These are phyloP conservation scores for Clistopyga incitator DNA, from an alignment of 2,888 invertebrate species.

Conservation along the genomic window DNA sequence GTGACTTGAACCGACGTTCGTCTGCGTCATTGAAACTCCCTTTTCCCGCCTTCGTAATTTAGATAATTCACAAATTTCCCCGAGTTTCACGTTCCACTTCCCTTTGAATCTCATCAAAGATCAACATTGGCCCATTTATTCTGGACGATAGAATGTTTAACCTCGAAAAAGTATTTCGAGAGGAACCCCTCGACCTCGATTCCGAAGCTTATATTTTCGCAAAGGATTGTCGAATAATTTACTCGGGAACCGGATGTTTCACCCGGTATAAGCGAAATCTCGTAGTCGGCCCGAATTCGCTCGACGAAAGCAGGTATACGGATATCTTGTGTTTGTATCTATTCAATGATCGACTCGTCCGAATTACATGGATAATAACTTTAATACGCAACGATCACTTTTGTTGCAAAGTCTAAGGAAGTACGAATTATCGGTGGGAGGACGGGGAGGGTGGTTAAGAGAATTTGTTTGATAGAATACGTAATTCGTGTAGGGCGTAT, in stretches of 20 bases:
- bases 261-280: conserved; percentile 55
- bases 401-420: conserved; percentile 56
- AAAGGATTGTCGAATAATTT: conserved; percentile 1
- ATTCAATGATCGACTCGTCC: conserved; percentile 70
- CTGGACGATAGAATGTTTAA: not conserved
- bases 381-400: conserved; percentile 64
- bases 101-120: not conserved
- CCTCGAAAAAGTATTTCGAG: conserved; percentile 1
- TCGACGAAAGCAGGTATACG: conserved; percentile 58
- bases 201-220: conserved; percentile 19
- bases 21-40: conserved; percentile 35
- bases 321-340: conserved; percentile 70
- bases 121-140: conserved; percentile 12
- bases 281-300: conserved; percentile 15
- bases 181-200: not conserved
- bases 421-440: conserved; percentile 64
- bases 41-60: conserved; percentile 27
- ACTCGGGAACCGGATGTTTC: conserved; percentile 3
- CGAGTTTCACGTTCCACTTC: conserved; percentile 27
- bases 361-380: conserved; percentile 69
- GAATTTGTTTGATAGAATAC: conserved; percentile 55
- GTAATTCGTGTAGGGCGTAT: conserved; percentile 36
- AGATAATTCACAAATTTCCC: not conserved
- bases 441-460: conserved; percentile 12
- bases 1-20: conserved; percentile 1